A percentile compares a stretch with the other conserved stretches of the same genome.
Evolutionary conservation across 2,888 invertebrate genomes (phyloP).

Genomic region (Theretra japonica): DNA sequence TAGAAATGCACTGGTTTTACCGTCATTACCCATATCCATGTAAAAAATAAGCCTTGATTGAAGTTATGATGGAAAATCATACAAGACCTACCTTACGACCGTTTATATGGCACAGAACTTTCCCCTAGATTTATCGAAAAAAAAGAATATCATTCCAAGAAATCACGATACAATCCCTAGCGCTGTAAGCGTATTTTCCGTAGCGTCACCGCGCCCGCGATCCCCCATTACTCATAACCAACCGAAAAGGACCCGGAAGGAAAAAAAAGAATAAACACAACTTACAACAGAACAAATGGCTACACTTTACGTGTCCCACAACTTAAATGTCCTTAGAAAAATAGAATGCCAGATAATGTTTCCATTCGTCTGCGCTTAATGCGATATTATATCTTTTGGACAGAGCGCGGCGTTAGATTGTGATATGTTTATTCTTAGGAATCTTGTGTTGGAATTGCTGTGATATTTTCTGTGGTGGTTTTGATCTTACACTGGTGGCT

Average conservation of each 20-base stretch:
- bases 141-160: conserved; percentile 32
- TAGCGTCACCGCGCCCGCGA: conserved; percentile 61
- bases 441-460: not conserved
- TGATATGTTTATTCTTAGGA: conserved; percentile 28
- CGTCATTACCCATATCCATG: no score
- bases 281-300: conserved; percentile 74
- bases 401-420: conserved; percentile 15
- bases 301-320: conserved; percentile 78
- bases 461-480: not conserved
- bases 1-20: no score
- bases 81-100: no score
- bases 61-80: no score
- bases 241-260: conserved; percentile 63
- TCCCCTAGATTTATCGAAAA: no score
- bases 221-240: conserved; percentile 74
- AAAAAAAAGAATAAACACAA: conserved; percentile 72
- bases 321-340: conserved; percentile 72
- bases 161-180: conserved; percentile 62
- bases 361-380: conserved; percentile 68
- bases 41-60: no score
- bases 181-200: conserved; percentile 66
- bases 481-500: not conserved
- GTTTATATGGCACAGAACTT: no score
- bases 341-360: conserved; percentile 74
- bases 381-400: conserved; percentile 60